A percentile compares a stretch with the other conserved stretches of the same genome.
Conservation (phyloP, 2,888 invertebrate genomes). For the Nomada ferruginata region DNA sequence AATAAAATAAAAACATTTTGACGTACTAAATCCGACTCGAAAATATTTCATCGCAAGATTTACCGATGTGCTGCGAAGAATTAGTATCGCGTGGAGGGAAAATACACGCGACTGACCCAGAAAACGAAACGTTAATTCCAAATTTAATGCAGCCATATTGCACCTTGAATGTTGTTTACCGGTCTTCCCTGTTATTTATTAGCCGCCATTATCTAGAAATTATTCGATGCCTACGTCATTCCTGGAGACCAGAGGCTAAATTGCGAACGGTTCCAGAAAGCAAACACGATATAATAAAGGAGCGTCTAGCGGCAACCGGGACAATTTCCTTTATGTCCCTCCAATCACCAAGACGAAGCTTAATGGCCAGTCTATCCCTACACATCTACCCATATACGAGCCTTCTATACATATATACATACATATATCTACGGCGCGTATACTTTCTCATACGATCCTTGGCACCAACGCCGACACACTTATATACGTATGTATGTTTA, state of each 20-base stretch:
- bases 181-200: slow-evolving; percentile 49
- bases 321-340: slow-evolving; percentile 62
- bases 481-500: background rate
- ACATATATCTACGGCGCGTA: background rate
- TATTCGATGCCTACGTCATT: slow-evolving; percentile 47
- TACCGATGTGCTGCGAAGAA: background rate
- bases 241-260: slow-evolving; percentile 37
- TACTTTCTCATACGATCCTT: background rate
- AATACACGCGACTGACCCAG: slow-evolving; percentile 7
- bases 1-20: background rate
- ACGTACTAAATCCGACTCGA: background rate
- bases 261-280: slow-evolving; percentile 53
- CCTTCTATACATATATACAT: too few relatives aligned
- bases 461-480: background rate
- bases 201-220: slow-evolving; percentile 51
- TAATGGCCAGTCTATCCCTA: slow-evolving; percentile 44
- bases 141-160: slow-evolving; percentile 35
- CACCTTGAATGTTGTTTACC: slow-evolving; percentile 10
- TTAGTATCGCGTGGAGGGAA: background rate
- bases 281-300: slow-evolving; percentile 49
- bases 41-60: background rate
- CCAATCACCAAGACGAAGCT: slow-evolving; percentile 62
- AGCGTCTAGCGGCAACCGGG: slow-evolving; percentile 39
- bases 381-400: background rate
- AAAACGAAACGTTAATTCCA: slow-evolving; percentile 38